A percentile compares a stretch with the other conserved stretches of the same genome.
Conservation (phyloP, 2,113 vertebrate species). For the Carassius gibelio region DNA sequence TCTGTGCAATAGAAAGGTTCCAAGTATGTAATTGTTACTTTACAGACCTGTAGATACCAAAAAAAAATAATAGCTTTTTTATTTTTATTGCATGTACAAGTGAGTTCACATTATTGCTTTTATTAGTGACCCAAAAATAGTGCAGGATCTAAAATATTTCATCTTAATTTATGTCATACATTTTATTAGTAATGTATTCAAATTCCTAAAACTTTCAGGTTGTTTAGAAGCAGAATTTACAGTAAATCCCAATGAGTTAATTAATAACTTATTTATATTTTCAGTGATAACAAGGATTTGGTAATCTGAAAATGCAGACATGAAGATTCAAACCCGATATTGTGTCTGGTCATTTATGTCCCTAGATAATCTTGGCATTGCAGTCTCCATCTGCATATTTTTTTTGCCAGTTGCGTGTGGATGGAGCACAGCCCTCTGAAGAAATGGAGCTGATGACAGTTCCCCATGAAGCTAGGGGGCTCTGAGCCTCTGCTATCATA, state of each 20-base stretch:
- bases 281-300: not conserved
- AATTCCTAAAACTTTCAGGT: not conserved
- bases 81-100: not conserved
- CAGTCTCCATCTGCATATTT: slow-evolving; percentile 8
- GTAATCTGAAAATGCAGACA: not conserved
- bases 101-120: not conserved
- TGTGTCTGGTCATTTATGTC: slow-evolving; percentile 5
- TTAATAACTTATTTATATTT: not conserved
- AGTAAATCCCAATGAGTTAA: not conserved
- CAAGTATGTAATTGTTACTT: no score
- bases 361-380: slow-evolving; percentile 16
- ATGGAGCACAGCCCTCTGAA: slow-evolving; percentile 12
- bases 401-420: slow-evolving; percentile 54
- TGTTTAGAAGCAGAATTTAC: not conserved
- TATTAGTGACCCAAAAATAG: not conserved
- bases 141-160: not conserved
- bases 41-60: no score
- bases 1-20: not conserved
- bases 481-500: slow-evolving; percentile 43
- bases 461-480: slow-evolving; percentile 43
- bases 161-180: not conserved
- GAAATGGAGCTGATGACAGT: slow-evolving; percentile 47
- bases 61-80: no score
- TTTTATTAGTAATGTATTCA: not conserved
- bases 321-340: not conserved